Percentiles rank a stretch among this genome's conserved stretches.
These are phyloP conservation scores for Oligia latruncula DNA, from an alignment of 2,888 invertebrate genomes.

Conservation along the genomic window DNA sequence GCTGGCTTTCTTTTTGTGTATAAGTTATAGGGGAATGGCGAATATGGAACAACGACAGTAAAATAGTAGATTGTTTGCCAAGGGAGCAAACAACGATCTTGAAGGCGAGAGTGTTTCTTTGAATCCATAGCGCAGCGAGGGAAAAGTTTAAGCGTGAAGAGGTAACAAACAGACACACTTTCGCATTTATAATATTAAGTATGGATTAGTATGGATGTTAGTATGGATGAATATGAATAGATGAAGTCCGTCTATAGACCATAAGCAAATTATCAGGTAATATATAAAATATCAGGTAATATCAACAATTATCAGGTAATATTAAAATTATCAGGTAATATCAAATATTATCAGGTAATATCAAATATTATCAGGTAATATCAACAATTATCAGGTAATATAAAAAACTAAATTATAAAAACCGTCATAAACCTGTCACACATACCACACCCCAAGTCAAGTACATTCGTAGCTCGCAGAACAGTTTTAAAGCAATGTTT, in stretches of 20 bases:
- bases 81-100: too few relatives aligned
- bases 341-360: background rate
- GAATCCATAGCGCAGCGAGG: too few relatives aligned
- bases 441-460: slow-evolving; percentile 27
- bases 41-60: background rate
- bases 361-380: background rate
- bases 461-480: slow-evolving; percentile 50
- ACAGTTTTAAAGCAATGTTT: slow-evolving; percentile 63
- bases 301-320: background rate
- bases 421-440: background rate
- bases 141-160: too few relatives aligned
- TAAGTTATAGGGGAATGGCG: slow-evolving; percentile 21
- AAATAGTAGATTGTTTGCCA: background rate
- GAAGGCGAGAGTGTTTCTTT: too few relatives aligned
- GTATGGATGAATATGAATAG: too few relatives aligned
- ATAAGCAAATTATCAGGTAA: background rate
- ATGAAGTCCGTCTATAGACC: background rate
- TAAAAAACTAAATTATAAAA: background rate
- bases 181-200: too few relatives aligned
- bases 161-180: too few relatives aligned
- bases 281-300: background rate
- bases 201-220: background rate
- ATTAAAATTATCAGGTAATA: background rate
- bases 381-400: background rate
- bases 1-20: slow-evolving; percentile 7